A percentile compares a stretch with the other conserved stretches of the same genome.
These are phyloP conservation scores for Papilio demoleus DNA, from an alignment of 2,888 invertebrate genomes.

Conservation along the genomic window DNA sequence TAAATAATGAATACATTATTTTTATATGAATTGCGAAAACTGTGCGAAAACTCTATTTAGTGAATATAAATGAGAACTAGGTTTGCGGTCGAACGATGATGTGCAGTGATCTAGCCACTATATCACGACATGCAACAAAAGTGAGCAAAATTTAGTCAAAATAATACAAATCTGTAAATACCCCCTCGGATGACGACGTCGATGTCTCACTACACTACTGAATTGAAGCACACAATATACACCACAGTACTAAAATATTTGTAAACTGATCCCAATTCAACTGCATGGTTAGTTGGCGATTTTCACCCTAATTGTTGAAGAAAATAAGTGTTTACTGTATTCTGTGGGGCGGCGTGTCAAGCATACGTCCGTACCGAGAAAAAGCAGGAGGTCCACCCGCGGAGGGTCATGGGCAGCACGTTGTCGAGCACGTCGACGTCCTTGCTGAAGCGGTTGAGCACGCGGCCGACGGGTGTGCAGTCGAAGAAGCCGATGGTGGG, in stretches of 20 bases:
- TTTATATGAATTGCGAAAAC: conserved; percentile 12
- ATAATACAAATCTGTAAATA: conserved; percentile 6
- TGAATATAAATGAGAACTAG: conserved; percentile 24
- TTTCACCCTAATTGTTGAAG: not conserved
- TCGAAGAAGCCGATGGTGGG: conserved; percentile 90
- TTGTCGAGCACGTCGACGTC: conserved; percentile 89
- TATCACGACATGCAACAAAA: conserved; percentile 35
- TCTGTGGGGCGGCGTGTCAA: too few relatives aligned
- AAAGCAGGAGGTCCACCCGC: conserved; percentile 88
- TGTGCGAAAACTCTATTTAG: conserved; percentile 24
- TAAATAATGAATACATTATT: conserved; percentile 41
- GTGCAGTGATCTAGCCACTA: conserved; percentile 35
- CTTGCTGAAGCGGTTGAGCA: conserved; percentile 91
- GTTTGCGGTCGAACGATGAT: conserved; percentile 20
- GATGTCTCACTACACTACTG: not conserved
- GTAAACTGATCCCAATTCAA: conserved; percentile 45
- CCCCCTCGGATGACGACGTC: not conserved
- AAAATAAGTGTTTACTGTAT: not conserved
- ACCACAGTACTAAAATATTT: conserved; percentile 1
- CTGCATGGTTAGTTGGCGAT: not conserved
- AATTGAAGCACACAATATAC: not conserved
- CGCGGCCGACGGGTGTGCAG: conserved; percentile 90
- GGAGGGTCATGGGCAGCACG: conserved; percentile 87
- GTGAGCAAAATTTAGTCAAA: not conserved
- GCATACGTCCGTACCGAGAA: conserved; percentile 78